Conservation (phyloP, 2,113 vertebrate genomes). For the Boulengeromyrus knoepffleri region DNA sequence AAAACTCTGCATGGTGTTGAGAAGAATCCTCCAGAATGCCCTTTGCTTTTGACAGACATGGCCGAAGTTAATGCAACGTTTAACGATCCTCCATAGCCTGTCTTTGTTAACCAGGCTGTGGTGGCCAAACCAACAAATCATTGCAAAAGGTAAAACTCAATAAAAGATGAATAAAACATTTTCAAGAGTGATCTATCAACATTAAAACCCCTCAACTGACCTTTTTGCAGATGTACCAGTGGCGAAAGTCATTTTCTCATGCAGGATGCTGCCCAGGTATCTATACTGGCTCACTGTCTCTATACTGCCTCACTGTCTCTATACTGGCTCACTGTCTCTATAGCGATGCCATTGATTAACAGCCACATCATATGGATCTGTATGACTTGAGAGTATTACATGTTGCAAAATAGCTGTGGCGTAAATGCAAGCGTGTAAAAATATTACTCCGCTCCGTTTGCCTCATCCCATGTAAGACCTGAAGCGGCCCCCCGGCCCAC, state of each 20-base stretch:
- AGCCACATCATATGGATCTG: not conserved
- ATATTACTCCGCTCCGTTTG: not conserved
- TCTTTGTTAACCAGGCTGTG: not conserved
- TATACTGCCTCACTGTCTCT: too few species aligned
- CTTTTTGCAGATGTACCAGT: not conserved
- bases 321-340: not conserved
- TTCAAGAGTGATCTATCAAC: too few species aligned
- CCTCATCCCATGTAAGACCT: not conserved
- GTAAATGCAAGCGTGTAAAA: not conserved
- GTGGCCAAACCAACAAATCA: not conserved
- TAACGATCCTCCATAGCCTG: too few species aligned
- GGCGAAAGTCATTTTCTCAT: not conserved
- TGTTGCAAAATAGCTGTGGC: not conserved
- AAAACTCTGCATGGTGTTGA: not conserved
- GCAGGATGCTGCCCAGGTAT: not conserved
- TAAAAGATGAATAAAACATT: not conserved
- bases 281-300: not conserved
- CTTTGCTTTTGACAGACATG: not conserved
- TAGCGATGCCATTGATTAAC: not conserved
- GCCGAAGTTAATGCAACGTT: not conserved
- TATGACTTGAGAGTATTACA: not conserved
- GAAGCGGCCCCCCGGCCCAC: not conserved
- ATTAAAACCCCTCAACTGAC: too few species aligned
- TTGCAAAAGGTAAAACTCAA: not conserved
- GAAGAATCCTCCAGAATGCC: too few species aligned